A percentile compares a stretch with the other conserved stretches of the same genome.
Conservation (phyloP, 35 echinoderm and acorn worm genomes). For the Amphiura filiformis region DNA sequence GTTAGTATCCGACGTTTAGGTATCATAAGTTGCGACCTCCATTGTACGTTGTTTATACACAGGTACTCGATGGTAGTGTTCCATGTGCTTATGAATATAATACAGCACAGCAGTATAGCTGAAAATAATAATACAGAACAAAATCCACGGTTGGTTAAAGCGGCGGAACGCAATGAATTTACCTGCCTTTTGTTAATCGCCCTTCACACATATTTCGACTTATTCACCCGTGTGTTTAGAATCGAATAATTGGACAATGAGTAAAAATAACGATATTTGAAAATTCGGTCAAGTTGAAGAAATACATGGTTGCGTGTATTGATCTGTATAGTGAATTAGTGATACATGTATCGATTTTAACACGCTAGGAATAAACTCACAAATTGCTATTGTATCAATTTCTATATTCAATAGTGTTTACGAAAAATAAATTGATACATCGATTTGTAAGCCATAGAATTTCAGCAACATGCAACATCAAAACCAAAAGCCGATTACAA, state of each 20-base stretch:
- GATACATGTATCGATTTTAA: too few relatives aligned
- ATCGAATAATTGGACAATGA: background rate
- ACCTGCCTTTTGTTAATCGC: background rate
- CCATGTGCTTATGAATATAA: background rate
- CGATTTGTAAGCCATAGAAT: background rate
- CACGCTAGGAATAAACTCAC: too few relatives aligned
- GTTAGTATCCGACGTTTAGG: too few relatives aligned
- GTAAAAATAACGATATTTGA: background rate
- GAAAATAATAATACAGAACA: background rate
- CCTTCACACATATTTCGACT: background rate
- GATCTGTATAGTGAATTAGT: background rate
- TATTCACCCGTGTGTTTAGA: background rate
- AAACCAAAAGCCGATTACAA: too few relatives aligned
- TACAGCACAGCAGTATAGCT: background rate
- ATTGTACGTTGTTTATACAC: too few relatives aligned
- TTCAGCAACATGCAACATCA: background rate
- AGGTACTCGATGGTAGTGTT: too few relatives aligned
- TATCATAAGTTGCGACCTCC: too few relatives aligned
- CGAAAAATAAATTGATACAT: background rate
- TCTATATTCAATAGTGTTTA: background rate
- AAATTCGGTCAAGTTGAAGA: background rate
- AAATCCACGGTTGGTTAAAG: background rate
- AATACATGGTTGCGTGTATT: background rate
- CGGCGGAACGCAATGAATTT: background rate
- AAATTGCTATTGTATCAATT: too few relatives aligned